Evolutionary conservation across 2,888 invertebrate species (phyloP).

Genomic region (Tachina lurida): DNA sequence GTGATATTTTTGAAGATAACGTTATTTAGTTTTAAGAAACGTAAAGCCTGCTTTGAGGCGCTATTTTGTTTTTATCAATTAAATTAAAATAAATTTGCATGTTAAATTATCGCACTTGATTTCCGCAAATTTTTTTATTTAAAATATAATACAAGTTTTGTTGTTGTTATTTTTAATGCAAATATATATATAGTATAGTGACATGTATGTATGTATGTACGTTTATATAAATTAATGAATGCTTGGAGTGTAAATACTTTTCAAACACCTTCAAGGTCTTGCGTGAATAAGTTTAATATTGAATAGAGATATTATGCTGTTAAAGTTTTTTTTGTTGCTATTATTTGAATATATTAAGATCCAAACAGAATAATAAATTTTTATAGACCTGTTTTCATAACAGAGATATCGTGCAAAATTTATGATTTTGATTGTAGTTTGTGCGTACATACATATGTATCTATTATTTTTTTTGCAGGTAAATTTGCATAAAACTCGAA

Average conservation of each 20-base stretch:
- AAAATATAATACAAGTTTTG: too few species aligned
- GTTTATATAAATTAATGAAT: background rate
- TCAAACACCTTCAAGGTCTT: slow-evolving; percentile 8
- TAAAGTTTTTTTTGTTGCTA: background rate
- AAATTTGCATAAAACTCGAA: background rate
- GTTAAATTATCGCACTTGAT: background rate
- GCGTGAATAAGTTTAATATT: background rate
- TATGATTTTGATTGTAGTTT: background rate
- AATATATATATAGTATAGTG: too few species aligned
- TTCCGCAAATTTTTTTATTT: too few species aligned
- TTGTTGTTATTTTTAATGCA: too few species aligned
- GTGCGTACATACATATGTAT: too few species aligned
- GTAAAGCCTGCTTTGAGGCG: slow-evolving; percentile 10
- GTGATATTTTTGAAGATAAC: background rate
- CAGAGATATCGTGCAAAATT: slow-evolving; percentile 18
- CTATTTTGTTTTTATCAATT: background rate
- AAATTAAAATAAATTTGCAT: slow-evolving; percentile 11
- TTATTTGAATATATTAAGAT: background rate
- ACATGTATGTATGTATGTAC: too few species aligned
- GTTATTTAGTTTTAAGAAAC: background rate
- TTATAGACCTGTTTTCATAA: background rate
- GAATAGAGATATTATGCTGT: slow-evolving; percentile 1
- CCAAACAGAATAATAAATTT: slow-evolving; percentile 6
- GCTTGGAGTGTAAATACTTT: background rate
- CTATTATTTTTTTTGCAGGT: background rate